Evolutionary conservation across 30 jellyfish, hydroid and myxozoan species (phyloP).

Genomic region (Catostylus mosaicus): DNA sequence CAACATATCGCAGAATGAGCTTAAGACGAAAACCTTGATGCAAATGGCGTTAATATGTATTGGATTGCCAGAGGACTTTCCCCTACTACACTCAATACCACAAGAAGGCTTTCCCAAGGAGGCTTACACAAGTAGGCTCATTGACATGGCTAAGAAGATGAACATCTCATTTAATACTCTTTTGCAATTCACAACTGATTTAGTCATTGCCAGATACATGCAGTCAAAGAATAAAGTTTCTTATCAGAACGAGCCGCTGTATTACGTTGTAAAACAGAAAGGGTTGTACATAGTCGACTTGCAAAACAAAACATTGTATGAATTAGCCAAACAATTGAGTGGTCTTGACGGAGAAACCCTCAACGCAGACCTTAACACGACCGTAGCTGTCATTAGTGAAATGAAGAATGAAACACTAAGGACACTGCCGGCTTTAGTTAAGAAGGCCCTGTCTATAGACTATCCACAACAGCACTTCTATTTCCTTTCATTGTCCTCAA

Average conservation of each 20-base stretch:
- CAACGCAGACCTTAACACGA: not conserved
- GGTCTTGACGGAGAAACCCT: not conserved
- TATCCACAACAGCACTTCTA: conserved; percentile 22
- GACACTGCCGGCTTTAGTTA: conserved; percentile 7
- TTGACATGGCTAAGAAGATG: conserved; percentile 25
- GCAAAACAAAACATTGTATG: conserved; percentile 18
- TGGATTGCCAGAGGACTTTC: conserved; percentile 54
- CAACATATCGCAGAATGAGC: not conserved
- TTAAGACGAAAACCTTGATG: conserved; percentile 16
- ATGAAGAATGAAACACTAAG: conserved; percentile 6
- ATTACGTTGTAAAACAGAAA: conserved; percentile 16
- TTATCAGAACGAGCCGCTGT: conserved; percentile 18
- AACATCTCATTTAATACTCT: conserved; percentile 8
- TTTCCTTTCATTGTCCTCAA: conserved; percentile 38
- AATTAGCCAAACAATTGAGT: not conserved
- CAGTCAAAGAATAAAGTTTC: not conserved
- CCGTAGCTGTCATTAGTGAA: not conserved
- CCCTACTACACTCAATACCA: conserved; percentile 15
- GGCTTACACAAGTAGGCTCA: conserved; percentile 9
- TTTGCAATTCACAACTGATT: not conserved
- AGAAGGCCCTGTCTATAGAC: not conserved
- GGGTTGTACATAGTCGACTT: not conserved
- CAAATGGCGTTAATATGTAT: conserved; percentile 31
- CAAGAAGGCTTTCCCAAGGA: not conserved
- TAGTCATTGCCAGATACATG: not conserved